Evolutionary conservation across 1,140 invertebrate genomes (phyloP), one percentile per base, ranked within the genome.

Genomic region (Lepidurus arcticus): DNA sequence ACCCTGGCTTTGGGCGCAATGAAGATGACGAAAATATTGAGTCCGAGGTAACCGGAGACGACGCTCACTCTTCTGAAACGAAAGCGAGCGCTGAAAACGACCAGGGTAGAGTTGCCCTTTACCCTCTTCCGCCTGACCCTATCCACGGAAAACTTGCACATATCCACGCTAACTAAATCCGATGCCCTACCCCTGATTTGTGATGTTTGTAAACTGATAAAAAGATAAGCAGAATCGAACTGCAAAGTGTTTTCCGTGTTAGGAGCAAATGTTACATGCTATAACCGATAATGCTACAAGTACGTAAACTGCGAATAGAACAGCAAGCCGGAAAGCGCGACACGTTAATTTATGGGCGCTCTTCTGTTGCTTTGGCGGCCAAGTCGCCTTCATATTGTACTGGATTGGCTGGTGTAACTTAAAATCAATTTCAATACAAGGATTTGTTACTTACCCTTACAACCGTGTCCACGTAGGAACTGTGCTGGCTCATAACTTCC

Each of bases 401-500:
- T 9, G 8, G 8, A 21, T 21, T 24, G 44, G 26, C n/a, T 13
- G 42, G 53, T 74, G 42, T 34, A 78, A 42, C 44, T 73, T 44
- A 13, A 21, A 45, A 77, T 21, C 45, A 44, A 16, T 73, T 42
- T 45, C 44, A 80, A 44, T 13, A 47, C 45, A 47, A 47, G 10
- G 1, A 16, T 47, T 47, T 5, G 45, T 34, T 42, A 42, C 81
- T 80, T 78, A 88, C 88, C 82, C 85, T 82, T 1, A 90, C 81
- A 34, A 90, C 81, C 47, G 84, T 81, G 81, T 91, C 89, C 11
- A 91, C 87, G 85, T 99, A 99, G 11, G 87, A 85, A 83, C 93
- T 98, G 84, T 99, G 97, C 82, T 98, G 94, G 34, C 94, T 96
- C 87, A 95, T 96, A 0, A 99, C 94, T 83, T 97, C 95, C 84